A percentile compares a stretch with the other conserved stretches of the same genome.
These are phyloP conservation scores for Zonitis immaculata DNA, from an alignment of 2,888 invertebrate genomes.

Conservation along the genomic window DNA sequence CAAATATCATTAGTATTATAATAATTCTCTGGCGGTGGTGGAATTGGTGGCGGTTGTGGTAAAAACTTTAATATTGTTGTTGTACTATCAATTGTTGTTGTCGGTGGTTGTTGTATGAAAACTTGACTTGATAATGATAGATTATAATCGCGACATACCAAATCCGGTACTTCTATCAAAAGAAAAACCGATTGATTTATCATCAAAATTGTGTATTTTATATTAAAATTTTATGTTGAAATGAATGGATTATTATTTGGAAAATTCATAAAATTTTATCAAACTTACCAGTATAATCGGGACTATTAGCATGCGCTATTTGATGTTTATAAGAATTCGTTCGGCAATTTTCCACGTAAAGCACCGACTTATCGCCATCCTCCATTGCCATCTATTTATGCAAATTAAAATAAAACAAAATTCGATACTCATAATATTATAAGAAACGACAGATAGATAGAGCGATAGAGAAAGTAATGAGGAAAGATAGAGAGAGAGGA, in stretches of 20 bases:
- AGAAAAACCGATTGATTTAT: background rate
- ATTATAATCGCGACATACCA: slow-evolving; percentile 58
- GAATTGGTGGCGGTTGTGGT: slow-evolving; percentile 59
- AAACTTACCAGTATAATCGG: slow-evolving; percentile 55
- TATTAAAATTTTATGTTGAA: no score
- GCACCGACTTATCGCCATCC: slow-evolving; percentile 38
- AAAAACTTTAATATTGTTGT: slow-evolving; percentile 53
- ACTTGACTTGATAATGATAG: slow-evolving; percentile 48
- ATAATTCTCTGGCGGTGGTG: slow-evolving; percentile 65
- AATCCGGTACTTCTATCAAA: slow-evolving; percentile 56
- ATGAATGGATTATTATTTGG: no score
- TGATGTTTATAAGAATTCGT: slow-evolving; percentile 41
- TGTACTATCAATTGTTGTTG: slow-evolving; percentile 11
- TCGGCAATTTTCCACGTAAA: slow-evolving; percentile 43
- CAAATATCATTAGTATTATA: slow-evolving; percentile 49
- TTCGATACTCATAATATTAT: no score
- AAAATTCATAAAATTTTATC: background rate
- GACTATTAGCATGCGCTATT: slow-evolving; percentile 48
- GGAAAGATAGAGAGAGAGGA: no score
- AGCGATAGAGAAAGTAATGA: no score
- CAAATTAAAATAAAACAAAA: no score
- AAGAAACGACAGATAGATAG: no score
- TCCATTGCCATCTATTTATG: slow-evolving; percentile 32
- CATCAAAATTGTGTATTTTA: no score
- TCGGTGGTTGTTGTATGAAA: slow-evolving; percentile 18